Base-by-base conservation (phyloP, 2,888 invertebrate genomes). In the Thyatira batis region DNA sequence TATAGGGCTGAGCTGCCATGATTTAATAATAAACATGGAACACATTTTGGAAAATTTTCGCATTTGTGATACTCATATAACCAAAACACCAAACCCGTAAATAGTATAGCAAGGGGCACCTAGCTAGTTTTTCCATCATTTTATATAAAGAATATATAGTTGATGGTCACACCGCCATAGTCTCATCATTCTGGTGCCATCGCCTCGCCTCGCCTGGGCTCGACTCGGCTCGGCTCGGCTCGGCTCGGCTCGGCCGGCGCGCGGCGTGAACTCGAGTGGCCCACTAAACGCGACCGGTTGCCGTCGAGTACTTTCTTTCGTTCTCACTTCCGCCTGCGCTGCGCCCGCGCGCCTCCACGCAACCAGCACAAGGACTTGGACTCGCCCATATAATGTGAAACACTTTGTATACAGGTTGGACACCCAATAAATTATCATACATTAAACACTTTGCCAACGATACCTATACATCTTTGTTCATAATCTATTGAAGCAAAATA, bases 291-390 rank as follows among this genome's bases (percentile, higher is more conserved):
- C 82, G 85, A 91, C 90, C 89, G 90, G 90, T 91, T 82, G 81
- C 67, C 67, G 65, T 51, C 68, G 65, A 69, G 89, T 87, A 89
- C 91, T 91, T 91, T 90, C 91, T 89, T 87, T 89, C 85, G 80
- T 86, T 89, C 87, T 89, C 88, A 90, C 90, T 91, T 91, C 91
- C 91, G 90, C 82, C 79, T 79, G 81, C 73, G 69, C 79, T 79
- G 81, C 73, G 69, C 60, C 58, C 60, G 87, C 89, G 87, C 80
- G 86, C 88, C 84, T 85, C 84, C 88, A 87, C 89, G 89, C 85
- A 83, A 86, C 81, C 73, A 67, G 79, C 76, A 80, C 84, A 84
- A 82, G 87, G 87, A 87, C 82, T 77, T 67, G 60, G 64, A 69
- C 70, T 70, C 72, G 72, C 71, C 76, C 73, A 77, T 77, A 73